phyloP scores from a whole-genome alignment of 2,113 vertebrate genomes.

The Helogale parvula region DNA sequence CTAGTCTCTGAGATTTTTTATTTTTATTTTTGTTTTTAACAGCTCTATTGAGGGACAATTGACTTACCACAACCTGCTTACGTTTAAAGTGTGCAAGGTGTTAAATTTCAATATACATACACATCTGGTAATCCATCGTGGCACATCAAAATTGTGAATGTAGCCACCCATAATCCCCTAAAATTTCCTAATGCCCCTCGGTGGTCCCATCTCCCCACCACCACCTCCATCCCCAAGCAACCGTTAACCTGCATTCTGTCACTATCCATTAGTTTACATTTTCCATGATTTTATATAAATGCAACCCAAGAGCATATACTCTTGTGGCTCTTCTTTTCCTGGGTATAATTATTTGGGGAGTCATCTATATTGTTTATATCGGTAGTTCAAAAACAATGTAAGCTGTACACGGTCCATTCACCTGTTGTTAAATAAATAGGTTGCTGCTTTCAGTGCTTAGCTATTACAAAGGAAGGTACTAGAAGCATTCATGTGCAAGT shows the following conservation, averaged over 20 bases:
- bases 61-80: not conserved
- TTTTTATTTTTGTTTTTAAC: not conserved
- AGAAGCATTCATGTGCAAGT: not conserved
- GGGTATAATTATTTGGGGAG: not conserved
- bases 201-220: not conserved
- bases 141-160: not conserved
- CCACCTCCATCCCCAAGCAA: not conserved
- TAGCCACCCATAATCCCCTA: not conserved
- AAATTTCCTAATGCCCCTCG: not conserved
- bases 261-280: not conserved
- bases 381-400: not conserved
- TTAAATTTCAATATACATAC: not conserved
- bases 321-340: not conserved
- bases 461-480: not conserved
- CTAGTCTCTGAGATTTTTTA: not conserved
- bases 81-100: not conserved
- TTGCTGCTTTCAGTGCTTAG: not conserved
- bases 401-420: not conserved
- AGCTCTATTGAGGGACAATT: not conserved
- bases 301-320: not conserved
- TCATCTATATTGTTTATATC: not conserved
- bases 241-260: not conserved
- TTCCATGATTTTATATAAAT: conserved; percentile 9
- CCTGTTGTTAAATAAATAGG: not conserved
- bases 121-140: not conserved